These are phyloP conservation scores for Bhutanitis thaidina DNA, from an alignment of 2,888 invertebrate genomes.

Conservation along the genomic window DNA sequence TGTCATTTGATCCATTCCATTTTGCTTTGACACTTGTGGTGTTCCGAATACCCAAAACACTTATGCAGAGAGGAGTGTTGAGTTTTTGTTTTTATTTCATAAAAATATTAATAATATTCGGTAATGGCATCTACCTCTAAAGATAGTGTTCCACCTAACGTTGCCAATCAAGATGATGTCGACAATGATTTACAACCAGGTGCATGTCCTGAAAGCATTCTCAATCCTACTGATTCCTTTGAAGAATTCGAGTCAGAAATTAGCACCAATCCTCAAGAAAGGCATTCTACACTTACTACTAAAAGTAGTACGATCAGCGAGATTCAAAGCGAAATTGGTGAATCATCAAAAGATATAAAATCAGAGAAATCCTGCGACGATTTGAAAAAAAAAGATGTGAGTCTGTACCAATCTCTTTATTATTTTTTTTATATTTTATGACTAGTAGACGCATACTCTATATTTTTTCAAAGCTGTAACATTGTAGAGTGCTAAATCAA, in stretches of 20 bases:
- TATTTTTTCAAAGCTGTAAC: too few relatives aligned
- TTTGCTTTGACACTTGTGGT: slow-evolving; percentile 9
- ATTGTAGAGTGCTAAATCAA: too few relatives aligned
- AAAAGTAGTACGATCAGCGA: slow-evolving; percentile 80
- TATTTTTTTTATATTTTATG: neutral
- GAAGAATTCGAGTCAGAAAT: slow-evolving; percentile 84
- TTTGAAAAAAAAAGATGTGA: slow-evolving; percentile 62
- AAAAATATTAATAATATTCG: slow-evolving; percentile 21
- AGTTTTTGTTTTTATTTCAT: neutral
- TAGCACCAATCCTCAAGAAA: slow-evolving; percentile 82
- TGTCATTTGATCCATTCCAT: too few relatives aligned
- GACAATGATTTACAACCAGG: slow-evolving; percentile 63
- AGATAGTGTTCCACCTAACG: slow-evolving; percentile 36
- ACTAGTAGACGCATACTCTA: too few relatives aligned
- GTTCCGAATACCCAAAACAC: slow-evolving; percentile 2
- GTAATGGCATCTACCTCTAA: slow-evolving; percentile 68
- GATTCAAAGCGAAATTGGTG: slow-evolving; percentile 77
- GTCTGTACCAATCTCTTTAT: slow-evolving; percentile 28
- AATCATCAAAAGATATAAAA: slow-evolving; percentile 51
- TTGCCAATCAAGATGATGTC: slow-evolving; percentile 36
- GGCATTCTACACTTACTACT: slow-evolving; percentile 67
- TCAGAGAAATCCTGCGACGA: slow-evolving; percentile 60
- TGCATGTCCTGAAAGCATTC: slow-evolving; percentile 81
- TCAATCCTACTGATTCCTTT: slow-evolving; percentile 85
- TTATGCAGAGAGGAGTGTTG: slow-evolving; percentile 4